phyloP scores from a whole-genome alignment of 2,797 vertebrate genomes.

The Ctenopoma multispine region DNA sequence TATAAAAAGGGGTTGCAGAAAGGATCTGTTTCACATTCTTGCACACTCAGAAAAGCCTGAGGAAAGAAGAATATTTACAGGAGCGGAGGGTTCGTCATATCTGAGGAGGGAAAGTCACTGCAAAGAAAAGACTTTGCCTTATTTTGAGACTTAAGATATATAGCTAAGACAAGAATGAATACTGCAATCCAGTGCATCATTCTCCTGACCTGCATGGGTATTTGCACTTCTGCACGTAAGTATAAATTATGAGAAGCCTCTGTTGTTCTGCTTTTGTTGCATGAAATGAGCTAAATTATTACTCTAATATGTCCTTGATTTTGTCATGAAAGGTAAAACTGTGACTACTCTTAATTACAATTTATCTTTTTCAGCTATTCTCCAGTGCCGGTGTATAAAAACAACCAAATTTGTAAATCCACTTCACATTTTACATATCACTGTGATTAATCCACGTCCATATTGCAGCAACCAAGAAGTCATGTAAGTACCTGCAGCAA shows the following conservation, averaged over 20 bases:
- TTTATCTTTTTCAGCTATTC: slow-evolving; percentile 1
- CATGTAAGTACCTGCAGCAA: slow-evolving; percentile 65
- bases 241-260: accelerated
- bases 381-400: background rate
- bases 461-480: slow-evolving; percentile 62
- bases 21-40: background rate
- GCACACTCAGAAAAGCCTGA: background rate
- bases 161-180: slow-evolving; percentile 31
- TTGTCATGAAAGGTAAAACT: background rate
- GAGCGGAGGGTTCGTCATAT: background rate
- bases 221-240: slow-evolving; percentile 29
- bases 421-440: accelerated
- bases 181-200: slow-evolving; percentile 19
- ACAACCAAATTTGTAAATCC: accelerated
- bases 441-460: background rate
- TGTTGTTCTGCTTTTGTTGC: background rate
- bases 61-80: background rate
- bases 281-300: background rate
- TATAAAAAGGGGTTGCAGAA: slow-evolving; percentile 20
- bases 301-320: too few relatives aligned
- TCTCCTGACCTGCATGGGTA: slow-evolving; percentile 29
- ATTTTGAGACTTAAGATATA: background rate
- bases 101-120: background rate
- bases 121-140: background rate
- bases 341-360: background rate